Conservation (phyloP, 2,888 invertebrate genomes). For the Phengaris alcon region DNA sequence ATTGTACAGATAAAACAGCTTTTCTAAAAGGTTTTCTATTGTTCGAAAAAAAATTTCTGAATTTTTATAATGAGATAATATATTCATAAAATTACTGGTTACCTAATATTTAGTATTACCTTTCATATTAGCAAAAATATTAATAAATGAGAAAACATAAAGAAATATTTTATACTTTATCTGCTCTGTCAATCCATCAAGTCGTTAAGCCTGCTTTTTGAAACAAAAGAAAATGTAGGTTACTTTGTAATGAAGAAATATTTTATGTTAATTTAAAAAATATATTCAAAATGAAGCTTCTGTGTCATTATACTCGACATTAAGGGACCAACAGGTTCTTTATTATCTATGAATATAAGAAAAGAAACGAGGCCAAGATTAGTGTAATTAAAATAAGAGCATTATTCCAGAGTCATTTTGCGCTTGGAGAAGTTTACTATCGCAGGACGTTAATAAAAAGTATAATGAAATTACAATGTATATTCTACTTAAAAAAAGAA, state of each 20-base stretch:
- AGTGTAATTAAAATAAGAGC: slow-evolving; percentile 38
- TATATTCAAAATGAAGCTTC: slow-evolving; percentile 12
- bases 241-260: slow-evolving; percentile 22
- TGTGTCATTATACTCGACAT: slow-evolving; percentile 20
- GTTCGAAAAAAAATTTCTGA: no score
- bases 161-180: background rate
- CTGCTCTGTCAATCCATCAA: slow-evolving; percentile 7
- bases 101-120: background rate
- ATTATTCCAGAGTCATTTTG: slow-evolving; percentile 36
- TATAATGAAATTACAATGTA: background rate
- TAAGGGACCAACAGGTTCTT: slow-evolving; percentile 19
- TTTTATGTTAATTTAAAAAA: slow-evolving; percentile 1
- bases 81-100: no score
- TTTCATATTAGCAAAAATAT: background rate
- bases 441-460: background rate
- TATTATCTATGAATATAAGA: slow-evolving; percentile 30
- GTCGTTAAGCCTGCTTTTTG: slow-evolving; percentile 1
- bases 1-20: no score
- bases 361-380: slow-evolving; percentile 33
- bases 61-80: no score
- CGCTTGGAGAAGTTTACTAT: slow-evolving; percentile 21
- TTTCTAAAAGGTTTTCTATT: no score
- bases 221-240: slow-evolving; percentile 5
- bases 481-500: background rate
- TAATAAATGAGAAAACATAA: background rate